A percentile compares a stretch with the other conserved stretches of the same genome.
phyloP scores from a whole-genome alignment of 2,113 vertebrate genomes.

The Butorides virescens region DNA sequence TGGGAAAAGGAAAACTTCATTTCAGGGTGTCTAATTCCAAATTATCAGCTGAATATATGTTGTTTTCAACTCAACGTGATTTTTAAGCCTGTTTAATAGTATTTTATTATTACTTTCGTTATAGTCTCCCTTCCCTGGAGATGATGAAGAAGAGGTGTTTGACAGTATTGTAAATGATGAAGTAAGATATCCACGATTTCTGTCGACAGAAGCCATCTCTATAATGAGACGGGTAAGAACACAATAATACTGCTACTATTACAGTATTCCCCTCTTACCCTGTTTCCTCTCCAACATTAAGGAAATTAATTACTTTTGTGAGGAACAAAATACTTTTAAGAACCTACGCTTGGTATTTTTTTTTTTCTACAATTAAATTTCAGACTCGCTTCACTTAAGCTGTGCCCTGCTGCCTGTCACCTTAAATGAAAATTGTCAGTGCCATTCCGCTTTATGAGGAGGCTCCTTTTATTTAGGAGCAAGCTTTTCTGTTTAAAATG shows the following conservation, averaged over 20 bases:
- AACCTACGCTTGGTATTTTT: accelerated
- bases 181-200: constrained; percentile 95
- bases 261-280: neutral
- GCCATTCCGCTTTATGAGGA: neutral
- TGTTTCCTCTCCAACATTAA: neutral
- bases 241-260: neutral
- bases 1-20: neutral
- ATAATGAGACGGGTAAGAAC: constrained; percentile 95
- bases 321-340: neutral
- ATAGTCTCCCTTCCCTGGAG: constrained; percentile 97
- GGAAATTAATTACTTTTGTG: neutral
- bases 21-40: neutral
- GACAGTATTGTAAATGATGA: constrained; percentile 99
- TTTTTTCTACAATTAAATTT: neutral
- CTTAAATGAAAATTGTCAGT: neutral
- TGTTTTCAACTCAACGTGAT: neutral
- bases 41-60: neutral
- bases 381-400: neutral
- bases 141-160: constrained; percentile 98
- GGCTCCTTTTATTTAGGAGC: neutral
- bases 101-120: neutral
- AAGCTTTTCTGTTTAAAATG: neutral
- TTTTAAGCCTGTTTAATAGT: neutral
- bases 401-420: neutral
- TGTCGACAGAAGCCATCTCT: constrained; percentile 97